Percentiles rank a stretch among this genome's conserved stretches.
These are phyloP conservation scores for Orientallactaga sibirica DNA, from an alignment of 2,797 vertebrate species.

Conservation along the genomic window DNA sequence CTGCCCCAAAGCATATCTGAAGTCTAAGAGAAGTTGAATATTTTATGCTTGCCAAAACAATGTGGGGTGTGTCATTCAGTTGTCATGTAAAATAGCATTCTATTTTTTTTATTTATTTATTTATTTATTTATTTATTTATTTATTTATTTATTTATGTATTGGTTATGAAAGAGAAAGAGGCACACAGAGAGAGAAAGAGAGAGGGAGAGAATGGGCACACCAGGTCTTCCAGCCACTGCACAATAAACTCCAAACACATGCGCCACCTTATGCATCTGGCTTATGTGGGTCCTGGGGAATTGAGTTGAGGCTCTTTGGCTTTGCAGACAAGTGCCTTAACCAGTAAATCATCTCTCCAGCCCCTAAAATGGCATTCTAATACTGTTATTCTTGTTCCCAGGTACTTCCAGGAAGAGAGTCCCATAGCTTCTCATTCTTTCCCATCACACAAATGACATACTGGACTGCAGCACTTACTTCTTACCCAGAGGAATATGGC, in stretches of 20 bases:
- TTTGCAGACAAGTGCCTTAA: too few relatives aligned
- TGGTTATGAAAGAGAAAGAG: too few relatives aligned
- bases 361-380: neutral
- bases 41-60: constrained; percentile 8
- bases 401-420: constrained; percentile 15
- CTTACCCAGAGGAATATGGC: neutral
- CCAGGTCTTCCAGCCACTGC: too few relatives aligned
- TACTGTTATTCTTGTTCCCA: neutral
- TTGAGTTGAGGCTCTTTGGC: too few relatives aligned
- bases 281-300: too few relatives aligned
- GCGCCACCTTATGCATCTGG: too few relatives aligned
- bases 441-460: neutral
- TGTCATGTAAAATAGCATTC: neutral
- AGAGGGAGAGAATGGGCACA: too few relatives aligned
- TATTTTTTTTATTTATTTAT: neutral
- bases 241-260: too few relatives aligned
- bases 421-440: neutral
- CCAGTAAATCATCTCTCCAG: too few relatives aligned
- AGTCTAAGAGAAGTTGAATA: constrained; percentile 10
- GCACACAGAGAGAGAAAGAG: too few relatives aligned
- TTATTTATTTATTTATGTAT: too few relatives aligned
- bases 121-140: too few relatives aligned
- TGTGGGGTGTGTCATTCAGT: neutral
- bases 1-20: neutral
- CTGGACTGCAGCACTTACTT: neutral